These are phyloP conservation scores for Sebastes iracundus DNA, from an alignment of 2,797 vertebrate genomes.

Conservation along the genomic window DNA sequence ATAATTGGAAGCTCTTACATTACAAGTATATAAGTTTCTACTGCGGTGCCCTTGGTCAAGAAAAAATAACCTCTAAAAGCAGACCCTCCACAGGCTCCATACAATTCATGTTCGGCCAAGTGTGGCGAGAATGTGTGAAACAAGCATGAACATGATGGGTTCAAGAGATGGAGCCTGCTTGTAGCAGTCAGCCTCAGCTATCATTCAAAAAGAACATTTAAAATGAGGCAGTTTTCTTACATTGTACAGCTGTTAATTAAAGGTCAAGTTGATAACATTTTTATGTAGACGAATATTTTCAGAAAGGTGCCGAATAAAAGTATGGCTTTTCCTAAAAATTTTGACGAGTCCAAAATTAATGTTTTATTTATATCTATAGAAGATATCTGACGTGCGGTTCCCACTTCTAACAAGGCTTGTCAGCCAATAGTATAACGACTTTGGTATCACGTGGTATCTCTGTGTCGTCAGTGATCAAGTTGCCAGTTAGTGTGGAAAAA, in stretches of 20 bases:
- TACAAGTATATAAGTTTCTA: not conserved
- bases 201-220: not conserved
- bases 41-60: not conserved
- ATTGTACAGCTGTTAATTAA: not conserved
- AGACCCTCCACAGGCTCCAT: not conserved
- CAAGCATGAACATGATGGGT: not conserved
- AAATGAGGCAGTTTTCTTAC: not conserved
- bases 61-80: not conserved
- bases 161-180: not conserved
- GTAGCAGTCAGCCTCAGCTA: not conserved
- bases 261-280: too few relatives aligned
- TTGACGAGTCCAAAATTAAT: too few relatives aligned
- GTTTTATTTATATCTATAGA: too few relatives aligned
- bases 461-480: too few relatives aligned
- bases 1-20: not conserved
- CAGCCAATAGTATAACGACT: too few relatives aligned
- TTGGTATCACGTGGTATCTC: too few relatives aligned
- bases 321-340: too few relatives aligned
- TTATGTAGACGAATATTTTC: too few relatives aligned
- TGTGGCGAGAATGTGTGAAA: not conserved
- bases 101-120: not conserved
- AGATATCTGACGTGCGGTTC: too few relatives aligned
- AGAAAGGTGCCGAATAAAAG: too few relatives aligned
- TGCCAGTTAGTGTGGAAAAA: too few relatives aligned
- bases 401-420: too few relatives aligned